Percentiles rank a stretch among this genome's conserved stretches.
phyloP scores from a whole-genome alignment of 2,797 vertebrate species.

The Catharus ustulatus region DNA sequence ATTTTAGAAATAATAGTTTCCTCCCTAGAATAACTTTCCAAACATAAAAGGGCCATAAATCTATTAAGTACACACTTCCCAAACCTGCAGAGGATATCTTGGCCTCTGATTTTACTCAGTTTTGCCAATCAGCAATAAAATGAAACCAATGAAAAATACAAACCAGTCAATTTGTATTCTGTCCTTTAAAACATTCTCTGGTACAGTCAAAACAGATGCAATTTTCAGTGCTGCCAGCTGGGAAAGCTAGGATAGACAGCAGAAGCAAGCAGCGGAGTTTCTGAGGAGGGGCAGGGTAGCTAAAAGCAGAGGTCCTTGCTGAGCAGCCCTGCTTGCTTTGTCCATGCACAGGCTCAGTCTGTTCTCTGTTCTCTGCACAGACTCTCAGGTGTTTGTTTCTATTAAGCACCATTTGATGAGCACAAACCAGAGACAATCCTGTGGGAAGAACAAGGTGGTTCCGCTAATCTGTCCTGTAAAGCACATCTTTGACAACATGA shows the following conservation, averaged over 20 bases:
- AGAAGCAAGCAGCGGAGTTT: not conserved
- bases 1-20: conserved; percentile 13
- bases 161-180: not conserved
- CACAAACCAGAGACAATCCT: not conserved
- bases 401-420: not conserved
- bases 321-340: not conserved
- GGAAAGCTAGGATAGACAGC: not conserved
- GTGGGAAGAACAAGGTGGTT: not conserved
- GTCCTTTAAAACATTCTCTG: not conserved
- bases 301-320: not conserved
- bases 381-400: not conserved
- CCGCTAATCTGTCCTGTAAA: not conserved
- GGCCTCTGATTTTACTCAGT: not conserved
- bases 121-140: conserved; percentile 41
- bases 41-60: not conserved
- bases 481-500: not conserved
- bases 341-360: not conserved
- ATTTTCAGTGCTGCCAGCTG: not conserved
- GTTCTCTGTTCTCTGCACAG: not conserved
- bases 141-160: not conserved
- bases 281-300: not conserved
- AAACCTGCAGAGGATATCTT: not conserved
- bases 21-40: conserved; percentile 4
- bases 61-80: not conserved
- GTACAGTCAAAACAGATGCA: not conserved